A percentile compares a stretch with the other conserved stretches of the same genome.
phyloP scores from a whole-genome alignment of 2,888 invertebrate species.

The Lasioglossum lativentre region DNA sequence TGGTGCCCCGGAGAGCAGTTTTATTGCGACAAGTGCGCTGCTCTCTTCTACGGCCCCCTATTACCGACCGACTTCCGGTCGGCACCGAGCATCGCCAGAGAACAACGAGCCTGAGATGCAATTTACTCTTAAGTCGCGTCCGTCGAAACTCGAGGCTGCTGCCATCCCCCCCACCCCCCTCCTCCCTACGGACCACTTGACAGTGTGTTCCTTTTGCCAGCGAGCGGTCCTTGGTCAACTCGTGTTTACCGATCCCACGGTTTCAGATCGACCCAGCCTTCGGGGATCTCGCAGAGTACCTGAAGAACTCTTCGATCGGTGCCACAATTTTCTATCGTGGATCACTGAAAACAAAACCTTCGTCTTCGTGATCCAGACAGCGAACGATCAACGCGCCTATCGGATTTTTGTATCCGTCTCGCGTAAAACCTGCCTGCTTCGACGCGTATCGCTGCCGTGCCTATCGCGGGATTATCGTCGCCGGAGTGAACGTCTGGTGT shows the following conservation, averaged over 20 bases:
- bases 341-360: too few relatives aligned
- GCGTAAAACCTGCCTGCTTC: too few relatives aligned
- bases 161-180: neutral
- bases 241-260: slow-evolving; percentile 46
- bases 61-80: slow-evolving; percentile 77
- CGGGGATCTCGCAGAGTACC: neutral
- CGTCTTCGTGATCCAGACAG: too few relatives aligned
- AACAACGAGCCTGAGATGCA: slow-evolving; percentile 72
- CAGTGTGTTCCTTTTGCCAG: neutral
- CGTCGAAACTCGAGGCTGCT: slow-evolving; percentile 60
- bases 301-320: neutral
- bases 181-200: slow-evolving; percentile 16
- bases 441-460: too few relatives aligned
- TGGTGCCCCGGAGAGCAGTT: slow-evolving; percentile 74
- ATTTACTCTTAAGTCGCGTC: slow-evolving; percentile 66
- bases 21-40: slow-evolving; percentile 83
- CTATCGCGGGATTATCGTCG: too few relatives aligned
- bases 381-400: too few relatives aligned
- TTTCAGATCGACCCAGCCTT: neutral
- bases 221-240: slow-evolving; percentile 33
- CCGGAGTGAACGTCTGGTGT: too few relatives aligned
- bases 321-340: too few relatives aligned
- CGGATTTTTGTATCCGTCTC: too few relatives aligned
- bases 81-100: slow-evolving; percentile 75
- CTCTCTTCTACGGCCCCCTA: slow-evolving; percentile 80